Evolutionary conservation across 1,140 invertebrate species (phyloP).

Genomic region (Pseudomyrmex concolor): DNA sequence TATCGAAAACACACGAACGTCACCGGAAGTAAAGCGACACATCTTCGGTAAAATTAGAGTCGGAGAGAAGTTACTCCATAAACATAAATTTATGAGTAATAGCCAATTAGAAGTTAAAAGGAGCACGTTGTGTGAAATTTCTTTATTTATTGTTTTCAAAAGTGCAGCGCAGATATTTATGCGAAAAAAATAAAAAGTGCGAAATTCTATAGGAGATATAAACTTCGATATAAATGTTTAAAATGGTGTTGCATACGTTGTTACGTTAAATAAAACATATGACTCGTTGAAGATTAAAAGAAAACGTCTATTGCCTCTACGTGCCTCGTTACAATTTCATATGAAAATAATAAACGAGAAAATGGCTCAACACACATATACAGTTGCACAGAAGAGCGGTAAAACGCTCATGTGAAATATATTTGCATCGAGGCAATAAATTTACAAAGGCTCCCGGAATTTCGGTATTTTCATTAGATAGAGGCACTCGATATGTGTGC

Average conservation of each 20-base stretch:
- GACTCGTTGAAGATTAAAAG: too few relatives aligned
- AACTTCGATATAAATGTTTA: not conserved
- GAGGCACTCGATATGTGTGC: conserved; percentile 36
- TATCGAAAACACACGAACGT: conserved; percentile 41
- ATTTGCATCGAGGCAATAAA: conserved; percentile 56
- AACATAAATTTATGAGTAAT: conserved; percentile 3
- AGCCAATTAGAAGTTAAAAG: too few relatives aligned
- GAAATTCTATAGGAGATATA: not conserved
- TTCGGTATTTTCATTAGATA: conserved; percentile 49
- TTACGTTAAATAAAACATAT: not conserved
- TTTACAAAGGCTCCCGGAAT: conserved; percentile 18
- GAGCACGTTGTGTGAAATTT: not conserved
- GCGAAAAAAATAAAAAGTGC: not conserved
- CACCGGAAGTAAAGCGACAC: conserved; percentile 68
- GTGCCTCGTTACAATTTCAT: too few relatives aligned
- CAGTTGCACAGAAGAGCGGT: not conserved
- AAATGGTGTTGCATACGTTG: not conserved
- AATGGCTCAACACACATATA: not conserved
- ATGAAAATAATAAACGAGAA: conserved; percentile 7
- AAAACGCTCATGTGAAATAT: conserved; percentile 13
- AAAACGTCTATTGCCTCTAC: too few relatives aligned
- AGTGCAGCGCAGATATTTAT: not conserved
- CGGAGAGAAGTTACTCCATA: not conserved
- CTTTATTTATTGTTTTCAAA: not conserved
- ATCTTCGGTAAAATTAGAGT: conserved; percentile 30